Evolutionary conservation across 2,888 invertebrate genomes (phyloP).

Genomic region (Desoria tigrina): DNA sequence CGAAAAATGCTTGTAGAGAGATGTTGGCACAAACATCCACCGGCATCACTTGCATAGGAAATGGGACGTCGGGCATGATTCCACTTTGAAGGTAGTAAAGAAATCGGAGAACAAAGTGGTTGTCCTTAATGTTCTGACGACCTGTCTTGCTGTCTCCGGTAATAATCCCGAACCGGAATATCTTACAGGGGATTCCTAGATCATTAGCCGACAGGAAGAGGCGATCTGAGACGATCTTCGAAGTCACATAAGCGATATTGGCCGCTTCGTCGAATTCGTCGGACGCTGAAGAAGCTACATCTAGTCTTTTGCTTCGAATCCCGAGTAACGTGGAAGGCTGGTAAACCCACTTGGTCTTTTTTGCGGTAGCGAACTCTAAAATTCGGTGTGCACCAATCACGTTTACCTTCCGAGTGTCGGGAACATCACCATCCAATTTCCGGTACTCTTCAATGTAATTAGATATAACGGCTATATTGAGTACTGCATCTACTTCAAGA

Average conservation of each 20-base stretch:
- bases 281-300: background rate
- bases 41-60: slow-evolving; percentile 18
- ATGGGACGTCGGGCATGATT: slow-evolving; percentile 15
- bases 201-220: background rate
- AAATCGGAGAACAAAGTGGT: slow-evolving; percentile 21
- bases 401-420: slow-evolving; percentile 25
- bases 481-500: slow-evolving; percentile 29
- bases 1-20: slow-evolving; percentile 16
- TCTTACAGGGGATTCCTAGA: slow-evolving; percentile 1
- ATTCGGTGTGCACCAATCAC: slow-evolving; percentile 16
- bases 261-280: slow-evolving; percentile 11
- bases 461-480: slow-evolving; percentile 36
- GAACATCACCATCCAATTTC: slow-evolving; percentile 12
- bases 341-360: slow-evolving; percentile 16
- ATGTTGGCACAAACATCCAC: slow-evolving; percentile 18
- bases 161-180: slow-evolving; percentile 2
- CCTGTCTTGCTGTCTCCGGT: background rate
- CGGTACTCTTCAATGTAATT: slow-evolving; percentile 37
- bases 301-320: too few species aligned
- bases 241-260: slow-evolving; percentile 2
- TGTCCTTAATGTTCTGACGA: background rate
- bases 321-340: slow-evolving; percentile 8
- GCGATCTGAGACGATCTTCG: slow-evolving; percentile 4
- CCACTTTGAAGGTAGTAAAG: slow-evolving; percentile 21
- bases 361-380: slow-evolving; percentile 14